A percentile compares a stretch with the other conserved stretches of the same genome.
phyloP scores from a whole-genome alignment of 2,797 vertebrate species.

The Eurystomus glaucurus region DNA sequence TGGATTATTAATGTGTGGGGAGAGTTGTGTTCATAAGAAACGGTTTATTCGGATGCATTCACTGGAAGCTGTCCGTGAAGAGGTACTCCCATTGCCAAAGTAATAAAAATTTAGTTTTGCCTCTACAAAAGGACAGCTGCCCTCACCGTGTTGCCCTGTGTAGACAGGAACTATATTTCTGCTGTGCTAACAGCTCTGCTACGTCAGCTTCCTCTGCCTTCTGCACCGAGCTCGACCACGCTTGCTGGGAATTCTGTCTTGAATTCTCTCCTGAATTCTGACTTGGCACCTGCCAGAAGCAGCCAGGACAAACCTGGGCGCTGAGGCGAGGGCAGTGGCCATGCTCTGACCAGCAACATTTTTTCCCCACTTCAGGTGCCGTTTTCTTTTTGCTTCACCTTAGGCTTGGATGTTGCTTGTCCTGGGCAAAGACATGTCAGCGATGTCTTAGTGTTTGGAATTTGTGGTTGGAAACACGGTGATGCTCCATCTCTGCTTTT shows the following conservation, averaged over 20 bases:
- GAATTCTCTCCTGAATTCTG: background rate
- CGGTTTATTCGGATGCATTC: accelerated
- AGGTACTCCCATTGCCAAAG: background rate
- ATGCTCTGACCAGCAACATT: accelerated
- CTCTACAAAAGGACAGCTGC: background rate
- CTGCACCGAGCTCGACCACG: background rate
- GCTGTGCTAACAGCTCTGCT: background rate
- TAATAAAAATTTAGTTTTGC: background rate
- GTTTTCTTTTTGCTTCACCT: background rate
- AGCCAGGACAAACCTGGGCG: background rate
- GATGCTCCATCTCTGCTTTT: accelerated
- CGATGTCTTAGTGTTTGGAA: background rate
- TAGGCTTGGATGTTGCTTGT: background rate
- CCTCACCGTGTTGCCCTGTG: background rate
- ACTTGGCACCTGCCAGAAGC: background rate
- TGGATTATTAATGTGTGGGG: background rate
- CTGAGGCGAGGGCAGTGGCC: background rate
- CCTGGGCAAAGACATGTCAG: background rate
- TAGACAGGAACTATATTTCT: background rate
- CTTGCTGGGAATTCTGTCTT: background rate
- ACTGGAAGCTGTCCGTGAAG: background rate
- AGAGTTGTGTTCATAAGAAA: background rate
- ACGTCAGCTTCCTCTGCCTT: background rate
- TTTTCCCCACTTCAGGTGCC: background rate
- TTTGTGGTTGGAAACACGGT: background rate